Base-by-base conservation (phyloP, 1,140 invertebrate genomes). In the Lucilia sericata region DNA sequence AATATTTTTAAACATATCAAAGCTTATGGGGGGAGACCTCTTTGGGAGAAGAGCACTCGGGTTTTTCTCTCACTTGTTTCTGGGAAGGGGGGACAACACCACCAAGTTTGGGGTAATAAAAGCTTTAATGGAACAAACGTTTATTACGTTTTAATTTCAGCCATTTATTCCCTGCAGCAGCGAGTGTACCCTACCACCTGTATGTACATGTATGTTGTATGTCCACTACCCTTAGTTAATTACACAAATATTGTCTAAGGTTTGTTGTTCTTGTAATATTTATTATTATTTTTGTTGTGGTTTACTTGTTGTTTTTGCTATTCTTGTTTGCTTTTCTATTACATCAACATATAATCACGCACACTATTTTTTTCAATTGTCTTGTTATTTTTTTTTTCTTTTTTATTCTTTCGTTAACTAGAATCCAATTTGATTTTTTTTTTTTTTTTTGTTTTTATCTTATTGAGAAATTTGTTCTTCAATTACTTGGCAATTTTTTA, bases 1-100 rank as follows among this genome's bases (percentile, higher is more conserved):
- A 10, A 83, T 83, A 75, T 74, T 83, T 83, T 83, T 83, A 19
- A 83, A 83, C 82, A 83, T 83, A 83, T 60, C 82, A 83, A 83
- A 83, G 65, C 42, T 74, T 74, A 36, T 36, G 19, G 49, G 34
- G 49, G 34, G 49, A 25, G 65, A 25, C 10, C 65, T 70, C 65
- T 70, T 25, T 21, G 25, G 25, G n/a, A 70, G 25, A 21, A 70
- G 51, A 70, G 65, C 21, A 12, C 65, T 70, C 9, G 0, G 19
- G 14, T 30, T 65, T 49, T 14, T 55, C 36, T 42, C 42, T 42
- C 42, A 30, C 49, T 49, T 49, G 9, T 55, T 55, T 55, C 12
- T 55, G 12, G 51, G 13, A 55, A 13, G 51, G 51, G 9, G 51
- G 51, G 49, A 49, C 5, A 49, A 30, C 25, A 42, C 42, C 42